phyloP scores from a whole-genome alignment of 2,888 invertebrate genomes.

The Agonopterix heracliana region DNA sequence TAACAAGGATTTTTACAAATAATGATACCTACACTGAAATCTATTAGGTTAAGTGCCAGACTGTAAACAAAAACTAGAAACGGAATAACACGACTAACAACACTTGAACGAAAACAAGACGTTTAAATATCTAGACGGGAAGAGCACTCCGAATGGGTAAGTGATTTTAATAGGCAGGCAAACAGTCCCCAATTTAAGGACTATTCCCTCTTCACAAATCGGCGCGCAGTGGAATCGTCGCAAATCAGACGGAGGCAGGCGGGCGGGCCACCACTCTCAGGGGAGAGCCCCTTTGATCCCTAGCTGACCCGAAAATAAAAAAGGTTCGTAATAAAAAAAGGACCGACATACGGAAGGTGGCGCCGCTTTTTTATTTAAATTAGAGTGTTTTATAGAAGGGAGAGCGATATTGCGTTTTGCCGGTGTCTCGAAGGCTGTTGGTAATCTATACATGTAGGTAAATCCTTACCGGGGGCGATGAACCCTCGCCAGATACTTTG shows the following conservation, averaged over 20 bases:
- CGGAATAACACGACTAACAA: slow-evolving; percentile 19
- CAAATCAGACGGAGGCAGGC: slow-evolving; percentile 64
- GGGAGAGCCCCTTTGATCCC: slow-evolving; percentile 75
- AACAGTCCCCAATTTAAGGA: slow-evolving; percentile 67
- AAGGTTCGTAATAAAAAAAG: slow-evolving; percentile 74
- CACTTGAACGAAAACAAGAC: slow-evolving; percentile 38
- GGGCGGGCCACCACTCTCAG: slow-evolving; percentile 41
- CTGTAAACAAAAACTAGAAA: too few species aligned
- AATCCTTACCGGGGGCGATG: slow-evolving; percentile 46
- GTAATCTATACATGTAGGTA: slow-evolving; percentile 58
- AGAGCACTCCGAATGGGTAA: slow-evolving; percentile 49
- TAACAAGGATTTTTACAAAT: too few species aligned
- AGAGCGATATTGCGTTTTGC: slow-evolving; percentile 73
- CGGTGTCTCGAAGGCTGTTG: slow-evolving; percentile 63
- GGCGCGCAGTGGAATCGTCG: slow-evolving; percentile 65
- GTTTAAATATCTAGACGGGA: slow-evolving; percentile 32
- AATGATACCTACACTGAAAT: too few species aligned
- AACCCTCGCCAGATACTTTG: slow-evolving; percentile 49
- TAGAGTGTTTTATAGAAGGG: slow-evolving; percentile 75
- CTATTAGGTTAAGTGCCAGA: too few species aligned
- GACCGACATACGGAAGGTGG: slow-evolving; percentile 76
- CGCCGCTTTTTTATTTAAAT: slow-evolving; percentile 77
- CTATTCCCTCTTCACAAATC: slow-evolving; percentile 73
- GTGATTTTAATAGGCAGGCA: slow-evolving; percentile 72
- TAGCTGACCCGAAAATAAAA: slow-evolving; percentile 76